phyloP scores from a whole-genome alignment of 1,140 invertebrate genomes.

The Drosophila erecta region DNA sequence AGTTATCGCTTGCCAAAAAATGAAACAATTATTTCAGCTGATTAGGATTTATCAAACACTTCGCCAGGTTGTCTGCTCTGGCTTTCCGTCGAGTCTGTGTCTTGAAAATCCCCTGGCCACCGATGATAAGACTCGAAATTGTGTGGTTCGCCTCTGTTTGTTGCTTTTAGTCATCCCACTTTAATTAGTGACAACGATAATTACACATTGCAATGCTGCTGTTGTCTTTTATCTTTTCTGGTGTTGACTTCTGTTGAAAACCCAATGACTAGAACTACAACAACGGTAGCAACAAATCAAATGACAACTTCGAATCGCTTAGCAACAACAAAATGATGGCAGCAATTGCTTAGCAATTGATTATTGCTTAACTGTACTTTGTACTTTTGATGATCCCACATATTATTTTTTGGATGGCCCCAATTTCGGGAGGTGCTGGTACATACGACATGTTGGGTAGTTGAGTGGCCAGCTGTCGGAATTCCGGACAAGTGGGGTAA shows the following conservation, averaged over 20 bases:
- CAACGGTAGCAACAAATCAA: conserved; percentile 47
- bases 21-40: not conserved
- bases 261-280: conserved; percentile 54
- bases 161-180: conserved; percentile 47
- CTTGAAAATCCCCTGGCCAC: conserved; percentile 40
- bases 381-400: conserved; percentile 64
- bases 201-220: conserved; percentile 63
- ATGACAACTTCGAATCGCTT: conserved; percentile 49
- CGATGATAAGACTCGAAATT: conserved; percentile 29
- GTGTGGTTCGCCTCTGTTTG: conserved; percentile 8
- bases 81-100: conserved; percentile 16
- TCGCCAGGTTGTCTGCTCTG: conserved; percentile 35
- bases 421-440: conserved; percentile 2
- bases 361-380: conserved; percentile 80
- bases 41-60: conserved; percentile 48
- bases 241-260: conserved; percentile 75
- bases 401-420: not conserved
- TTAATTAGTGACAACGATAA: conserved; percentile 83
- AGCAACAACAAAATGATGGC: conserved; percentile 43
- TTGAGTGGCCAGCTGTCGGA: conserved; percentile 36
- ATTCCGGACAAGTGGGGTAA: conserved; percentile 34
- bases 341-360: conserved; percentile 73
- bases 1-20: conserved; percentile 14
- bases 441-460: not conserved
- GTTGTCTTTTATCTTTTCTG: conserved; percentile 66